Conservation (phyloP, 2,888 invertebrate genomes). For the Bellardia pandia region DNA sequence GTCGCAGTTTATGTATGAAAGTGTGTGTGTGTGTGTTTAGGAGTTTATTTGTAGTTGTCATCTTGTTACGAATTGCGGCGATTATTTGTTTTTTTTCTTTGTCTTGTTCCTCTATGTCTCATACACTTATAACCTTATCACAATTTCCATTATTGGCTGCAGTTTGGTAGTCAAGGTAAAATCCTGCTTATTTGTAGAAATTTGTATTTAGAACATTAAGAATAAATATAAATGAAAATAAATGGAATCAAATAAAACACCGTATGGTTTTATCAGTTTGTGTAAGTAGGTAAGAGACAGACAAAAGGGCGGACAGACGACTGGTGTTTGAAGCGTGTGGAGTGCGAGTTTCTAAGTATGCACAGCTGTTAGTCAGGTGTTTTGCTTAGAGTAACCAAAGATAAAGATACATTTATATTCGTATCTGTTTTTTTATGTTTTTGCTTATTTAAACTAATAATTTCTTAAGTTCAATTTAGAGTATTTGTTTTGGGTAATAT, state of each 20-base stretch:
- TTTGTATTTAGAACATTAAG: conserved; percentile 15
- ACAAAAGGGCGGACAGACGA: background rate
- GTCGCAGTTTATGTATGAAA: background rate
- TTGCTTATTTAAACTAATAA: background rate
- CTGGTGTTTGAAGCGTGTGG: background rate
- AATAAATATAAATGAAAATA: background rate
- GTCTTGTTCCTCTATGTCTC: conserved; percentile 16
- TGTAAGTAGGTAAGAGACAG: background rate
- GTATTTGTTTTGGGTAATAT: conserved; percentile 10
- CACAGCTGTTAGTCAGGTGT: conserved; percentile 72
- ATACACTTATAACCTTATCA: conserved; percentile 49
- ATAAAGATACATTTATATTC: conserved; percentile 1
- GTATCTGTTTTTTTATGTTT: background rate
- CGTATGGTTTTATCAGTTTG: conserved; percentile 34
- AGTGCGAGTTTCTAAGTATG: conserved; percentile 39
- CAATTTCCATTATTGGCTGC: conserved; percentile 13
- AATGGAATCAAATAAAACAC: conserved; percentile 33
- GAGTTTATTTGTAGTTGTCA: conserved; percentile 26
- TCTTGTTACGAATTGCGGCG: conserved; percentile 41
- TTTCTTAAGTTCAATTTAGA: background rate
- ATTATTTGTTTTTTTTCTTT: conserved; percentile 30
- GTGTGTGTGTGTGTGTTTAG: background rate
- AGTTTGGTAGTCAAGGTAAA: conserved; percentile 23
- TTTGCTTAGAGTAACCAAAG: conserved; percentile 22
- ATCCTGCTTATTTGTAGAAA: conserved; percentile 28